Percentiles rank a stretch among this genome's conserved stretches.
Conservation (phyloP, 2,797 vertebrate genomes). For the Sarcoramphus papa region DNA sequence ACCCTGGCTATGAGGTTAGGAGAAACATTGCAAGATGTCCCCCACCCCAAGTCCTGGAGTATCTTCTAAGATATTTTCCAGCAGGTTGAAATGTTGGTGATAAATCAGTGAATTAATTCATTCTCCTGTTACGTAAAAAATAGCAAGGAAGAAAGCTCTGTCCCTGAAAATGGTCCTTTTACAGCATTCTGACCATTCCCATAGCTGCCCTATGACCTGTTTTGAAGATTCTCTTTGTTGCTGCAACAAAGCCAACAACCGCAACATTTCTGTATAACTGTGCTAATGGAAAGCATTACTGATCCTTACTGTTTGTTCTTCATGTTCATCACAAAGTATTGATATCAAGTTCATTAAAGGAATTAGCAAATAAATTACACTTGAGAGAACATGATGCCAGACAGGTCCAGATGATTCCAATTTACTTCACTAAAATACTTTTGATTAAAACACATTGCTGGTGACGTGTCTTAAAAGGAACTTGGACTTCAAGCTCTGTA, state of each 20-base stretch:
- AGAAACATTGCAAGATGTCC: not conserved
- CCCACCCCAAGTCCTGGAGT: not conserved
- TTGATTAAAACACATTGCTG: constrained; percentile 38
- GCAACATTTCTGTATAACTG: not conserved
- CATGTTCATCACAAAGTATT: not conserved
- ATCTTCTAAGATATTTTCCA: not conserved
- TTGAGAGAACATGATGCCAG: not conserved
- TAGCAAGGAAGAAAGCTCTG: not conserved
- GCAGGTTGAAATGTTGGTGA: not conserved
- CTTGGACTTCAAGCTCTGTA: constrained; percentile 32
- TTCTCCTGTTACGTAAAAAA: not conserved
- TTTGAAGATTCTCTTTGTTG: not conserved
- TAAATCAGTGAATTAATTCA: not conserved
- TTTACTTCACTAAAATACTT: constrained; percentile 37
- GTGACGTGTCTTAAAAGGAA: constrained; percentile 44
- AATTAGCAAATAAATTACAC: not conserved
- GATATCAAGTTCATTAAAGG: not conserved
- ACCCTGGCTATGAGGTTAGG: not conserved
- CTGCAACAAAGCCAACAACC: not conserved
- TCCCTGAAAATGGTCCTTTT: not conserved
- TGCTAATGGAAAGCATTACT: not conserved
- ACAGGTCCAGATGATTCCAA: constrained; percentile 36
- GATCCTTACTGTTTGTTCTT: not conserved
- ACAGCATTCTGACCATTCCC: not conserved
- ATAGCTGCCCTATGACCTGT: not conserved